Evolutionary conservation across 2,888 invertebrate species (phyloP), one percentile per base, ranked within the genome.

Genomic region (Campaea margaritaria): DNA sequence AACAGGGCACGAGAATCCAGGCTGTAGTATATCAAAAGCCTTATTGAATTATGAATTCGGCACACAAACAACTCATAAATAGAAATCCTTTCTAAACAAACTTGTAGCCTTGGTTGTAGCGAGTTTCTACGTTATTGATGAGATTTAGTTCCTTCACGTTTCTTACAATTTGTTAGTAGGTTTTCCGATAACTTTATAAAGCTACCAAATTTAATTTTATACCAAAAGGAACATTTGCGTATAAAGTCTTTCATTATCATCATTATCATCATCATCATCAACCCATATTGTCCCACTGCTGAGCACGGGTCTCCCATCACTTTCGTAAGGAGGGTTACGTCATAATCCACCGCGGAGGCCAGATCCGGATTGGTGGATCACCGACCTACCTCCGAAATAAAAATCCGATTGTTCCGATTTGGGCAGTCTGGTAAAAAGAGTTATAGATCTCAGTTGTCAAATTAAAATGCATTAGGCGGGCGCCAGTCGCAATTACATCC

Each of bases 401-500:
- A n/a, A n/a, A n/a, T n/a, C n/a, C n/a, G n/a, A n/a, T n/a, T n/a
- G n/a, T n/a, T n/a, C n/a, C n/a, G n/a, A n/a, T n/a, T n/a, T n/a
- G n/a, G n/a, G n/a, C n/a, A n/a, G n/a, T n/a, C n/a, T n/a, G n/a
- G n/a, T n/a, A n/a, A n/a, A n/a, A n/a, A n/a, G n/a, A n/a, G n/a
- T n/a, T 39, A 39, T 31, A 53, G 31, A 44, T 49, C 14, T 27
- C 16, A 16, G 47, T 34, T 27, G 47, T 43, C 46, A 47, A 56
- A 60, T 65, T 60, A 57, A 61, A 54, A 58, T 44, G 51, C 44
- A 55, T 42, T 53, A 39, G 52, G 44, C 41, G 47, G 65, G 56
- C 60, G 65, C 65, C 55, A 48, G 31, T 48, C 54, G 42, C 59
- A 65, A 64, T 64, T 60, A 21, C 21, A 21, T 66, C 63, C 65